Conservation (phyloP, 2,797 vertebrate species). For the Okamejei kenojei region DNA sequence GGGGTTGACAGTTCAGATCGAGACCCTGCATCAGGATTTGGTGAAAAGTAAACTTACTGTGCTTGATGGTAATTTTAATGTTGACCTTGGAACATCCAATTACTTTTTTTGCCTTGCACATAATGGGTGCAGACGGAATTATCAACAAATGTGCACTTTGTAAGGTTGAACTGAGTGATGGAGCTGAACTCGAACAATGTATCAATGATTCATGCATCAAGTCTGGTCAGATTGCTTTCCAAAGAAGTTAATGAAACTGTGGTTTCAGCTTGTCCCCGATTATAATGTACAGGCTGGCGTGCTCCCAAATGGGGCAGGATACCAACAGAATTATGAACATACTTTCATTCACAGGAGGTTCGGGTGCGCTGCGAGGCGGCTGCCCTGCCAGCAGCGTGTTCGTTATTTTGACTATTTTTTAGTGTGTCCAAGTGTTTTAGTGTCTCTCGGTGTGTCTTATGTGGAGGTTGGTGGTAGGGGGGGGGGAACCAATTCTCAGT, state of each 20-base stretch:
- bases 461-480: too few species aligned
- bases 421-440: too few species aligned
- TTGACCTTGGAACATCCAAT: not conserved
- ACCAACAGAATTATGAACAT: not conserved
- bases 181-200: not conserved
- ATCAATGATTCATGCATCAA: not conserved
- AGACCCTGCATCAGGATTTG: not conserved
- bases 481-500: too few species aligned
- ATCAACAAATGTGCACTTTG: slow-evolving; percentile 13
- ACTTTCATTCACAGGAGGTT: not conserved
- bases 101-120: not conserved
- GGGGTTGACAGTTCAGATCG: too few species aligned
- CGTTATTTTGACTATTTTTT: too few species aligned
- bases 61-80: not conserved
- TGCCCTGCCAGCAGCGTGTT: too few species aligned
- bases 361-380: too few species aligned
- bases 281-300: not conserved
- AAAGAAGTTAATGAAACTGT: not conserved
- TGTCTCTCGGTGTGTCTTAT: too few species aligned
- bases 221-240: too few species aligned
- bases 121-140: not conserved
- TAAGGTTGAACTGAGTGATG: not conserved
- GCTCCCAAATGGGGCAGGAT: not conserved
- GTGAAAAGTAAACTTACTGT: not conserved
- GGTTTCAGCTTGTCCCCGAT: not conserved